Conservation (phyloP, 1,140 invertebrate species). For the Asobara japonica region DNA sequence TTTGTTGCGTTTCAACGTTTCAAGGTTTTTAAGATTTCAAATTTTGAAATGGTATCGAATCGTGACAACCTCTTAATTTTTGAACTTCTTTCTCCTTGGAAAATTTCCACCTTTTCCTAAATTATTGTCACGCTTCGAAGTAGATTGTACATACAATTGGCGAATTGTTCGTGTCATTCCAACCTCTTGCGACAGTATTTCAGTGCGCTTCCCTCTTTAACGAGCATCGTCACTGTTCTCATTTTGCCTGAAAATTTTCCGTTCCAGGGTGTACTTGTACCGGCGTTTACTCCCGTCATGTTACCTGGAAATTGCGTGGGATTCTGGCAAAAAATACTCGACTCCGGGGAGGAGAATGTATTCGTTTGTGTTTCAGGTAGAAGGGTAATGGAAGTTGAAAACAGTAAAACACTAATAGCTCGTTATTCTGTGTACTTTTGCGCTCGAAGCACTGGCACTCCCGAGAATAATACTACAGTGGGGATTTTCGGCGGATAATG, state of each 20-base stretch:
- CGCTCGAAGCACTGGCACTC: not conserved
- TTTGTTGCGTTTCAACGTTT: too few species aligned
- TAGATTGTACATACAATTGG: too few species aligned
- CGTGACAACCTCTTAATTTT: too few species aligned
- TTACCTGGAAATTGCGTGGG: not conserved
- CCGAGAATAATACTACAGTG: not conserved
- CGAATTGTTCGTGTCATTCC: too few species aligned
- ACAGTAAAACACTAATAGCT: conserved; percentile 1
- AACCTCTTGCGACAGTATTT: too few species aligned
- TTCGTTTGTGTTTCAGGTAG: not conserved
- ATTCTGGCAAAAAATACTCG: not conserved
- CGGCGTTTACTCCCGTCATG: not conserved
- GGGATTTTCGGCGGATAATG: not conserved
- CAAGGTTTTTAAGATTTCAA: too few species aligned
- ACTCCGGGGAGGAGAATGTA: not conserved
- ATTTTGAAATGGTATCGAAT: too few species aligned
- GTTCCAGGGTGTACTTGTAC: not conserved
- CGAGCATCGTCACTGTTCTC: too few species aligned
- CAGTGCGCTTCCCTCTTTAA: too few species aligned
- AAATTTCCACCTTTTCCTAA: too few species aligned
- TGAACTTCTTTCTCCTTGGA: too few species aligned
- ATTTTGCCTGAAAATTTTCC: not conserved
- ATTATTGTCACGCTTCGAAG: too few species aligned
- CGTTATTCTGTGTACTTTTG: not conserved
- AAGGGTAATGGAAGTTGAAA: not conserved